Conservation (phyloP, 1,140 invertebrate species). For the Meloidogyne hapla region DNA sequence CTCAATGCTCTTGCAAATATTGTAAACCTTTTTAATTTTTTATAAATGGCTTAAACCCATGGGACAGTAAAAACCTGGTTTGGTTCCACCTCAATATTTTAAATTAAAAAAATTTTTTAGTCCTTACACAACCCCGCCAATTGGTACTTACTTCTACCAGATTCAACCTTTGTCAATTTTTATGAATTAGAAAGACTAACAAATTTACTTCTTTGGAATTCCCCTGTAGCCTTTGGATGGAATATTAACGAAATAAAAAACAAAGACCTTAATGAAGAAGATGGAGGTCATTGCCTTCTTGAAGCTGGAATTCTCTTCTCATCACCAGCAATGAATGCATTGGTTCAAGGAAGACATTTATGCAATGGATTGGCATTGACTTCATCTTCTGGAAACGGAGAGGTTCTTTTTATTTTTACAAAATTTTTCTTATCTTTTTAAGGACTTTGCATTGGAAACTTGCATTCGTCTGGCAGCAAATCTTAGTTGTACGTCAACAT, state of each 20-base stretch:
- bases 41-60: background rate
- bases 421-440: constrained; percentile 48
- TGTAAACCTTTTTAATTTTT: constrained; percentile 41
- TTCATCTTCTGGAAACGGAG: background rate
- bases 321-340: constrained; percentile 51
- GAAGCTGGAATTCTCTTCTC: constrained; percentile 58
- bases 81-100: no score
- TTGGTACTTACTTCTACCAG: constrained; percentile 61
- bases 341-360: constrained; percentile 51
- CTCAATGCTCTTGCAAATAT: constrained; percentile 54
- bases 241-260: constrained; percentile 15
- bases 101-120: constrained; percentile 30
- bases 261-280: constrained; percentile 26
- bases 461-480: constrained; percentile 60
- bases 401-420: constrained; percentile 14
- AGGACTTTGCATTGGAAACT: constrained; percentile 58
- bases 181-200: constrained; percentile 49
- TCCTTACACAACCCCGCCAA: constrained; percentile 58
- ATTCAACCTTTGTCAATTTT: constrained; percentile 61
- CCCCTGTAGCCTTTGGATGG: constrained; percentile 45
- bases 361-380: constrained; percentile 6
- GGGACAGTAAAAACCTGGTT: no score
- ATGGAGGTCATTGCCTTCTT: constrained; percentile 44
- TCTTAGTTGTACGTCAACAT: constrained; percentile 41
- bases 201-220: constrained; percentile 54